Conservation (phyloP, 2,113 vertebrate species). For the Burhinus oedicnemus region DNA sequence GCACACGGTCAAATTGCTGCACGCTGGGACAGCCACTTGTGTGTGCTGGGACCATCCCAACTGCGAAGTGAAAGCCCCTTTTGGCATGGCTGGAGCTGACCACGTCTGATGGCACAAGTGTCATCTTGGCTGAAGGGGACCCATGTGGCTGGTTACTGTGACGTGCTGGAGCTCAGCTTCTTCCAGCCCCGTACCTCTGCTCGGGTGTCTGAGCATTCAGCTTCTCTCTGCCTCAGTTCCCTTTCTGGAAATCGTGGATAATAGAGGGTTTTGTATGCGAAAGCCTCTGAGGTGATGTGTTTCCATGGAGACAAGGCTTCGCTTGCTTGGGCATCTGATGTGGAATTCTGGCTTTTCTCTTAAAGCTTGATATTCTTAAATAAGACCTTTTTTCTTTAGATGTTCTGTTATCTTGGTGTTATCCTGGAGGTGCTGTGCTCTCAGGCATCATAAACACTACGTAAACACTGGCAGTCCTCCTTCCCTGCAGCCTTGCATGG, state of each 20-base stretch:
- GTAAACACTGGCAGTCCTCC: not conserved
- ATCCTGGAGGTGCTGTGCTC: not conserved
- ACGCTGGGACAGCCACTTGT: not conserved
- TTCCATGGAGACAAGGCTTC: slow-evolving; percentile 53
- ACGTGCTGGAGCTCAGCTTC: not conserved
- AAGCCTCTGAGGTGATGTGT: not conserved
- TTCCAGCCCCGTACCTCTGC: not conserved
- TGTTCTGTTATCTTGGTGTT: not conserved
- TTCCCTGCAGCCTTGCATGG: not conserved
- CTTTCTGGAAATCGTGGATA: not conserved
- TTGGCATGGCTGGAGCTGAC: accelerated
- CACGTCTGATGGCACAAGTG: accelerated
- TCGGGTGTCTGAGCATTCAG: not conserved
- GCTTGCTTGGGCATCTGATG: slow-evolving; percentile 46
- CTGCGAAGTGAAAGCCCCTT: not conserved
- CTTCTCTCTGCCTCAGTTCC: slow-evolving; percentile 13
- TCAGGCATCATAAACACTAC: not conserved
- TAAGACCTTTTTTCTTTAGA: not conserved
- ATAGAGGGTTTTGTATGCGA: not conserved
- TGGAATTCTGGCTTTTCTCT: slow-evolving; percentile 35
- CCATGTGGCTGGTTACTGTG: accelerated
- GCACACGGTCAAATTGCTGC: accelerated
- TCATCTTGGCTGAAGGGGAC: not conserved
- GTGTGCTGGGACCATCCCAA: not conserved
- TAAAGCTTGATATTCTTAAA: not conserved